Evolutionary conservation across 2,888 invertebrate genomes (phyloP).

Genomic region (Sipha maydis): DNA sequence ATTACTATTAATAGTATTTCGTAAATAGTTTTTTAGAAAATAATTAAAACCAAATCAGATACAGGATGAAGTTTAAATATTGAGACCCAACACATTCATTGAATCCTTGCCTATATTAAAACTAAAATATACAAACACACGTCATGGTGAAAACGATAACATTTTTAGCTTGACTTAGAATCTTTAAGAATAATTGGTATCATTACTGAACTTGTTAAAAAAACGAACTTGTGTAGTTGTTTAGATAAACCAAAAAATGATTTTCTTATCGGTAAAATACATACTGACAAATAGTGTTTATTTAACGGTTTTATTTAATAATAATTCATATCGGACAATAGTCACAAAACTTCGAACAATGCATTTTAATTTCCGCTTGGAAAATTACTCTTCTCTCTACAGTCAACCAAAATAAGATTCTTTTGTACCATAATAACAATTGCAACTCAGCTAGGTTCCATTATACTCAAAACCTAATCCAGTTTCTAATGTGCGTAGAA

Average conservation of each 20-base stretch:
- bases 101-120: background rate
- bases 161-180: too few relatives aligned
- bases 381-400: background rate
- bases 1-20: background rate
- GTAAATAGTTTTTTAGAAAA: background rate
- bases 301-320: conserved; percentile 1
- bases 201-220: too few relatives aligned
- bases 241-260: background rate
- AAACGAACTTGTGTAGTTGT: too few relatives aligned
- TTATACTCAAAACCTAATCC: background rate
- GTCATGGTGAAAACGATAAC: too few relatives aligned
- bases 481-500: background rate
- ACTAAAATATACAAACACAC: too few relatives aligned
- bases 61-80: background rate
- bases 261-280: background rate
- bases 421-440: background rate
- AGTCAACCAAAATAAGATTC: background rate
- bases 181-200: too few relatives aligned
- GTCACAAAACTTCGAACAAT: background rate
- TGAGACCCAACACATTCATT: background rate
- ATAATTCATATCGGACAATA: background rate
- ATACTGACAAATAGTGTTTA: background rate
- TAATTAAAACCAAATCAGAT: background rate
- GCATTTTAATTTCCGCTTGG: background rate
- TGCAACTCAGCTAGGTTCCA: background rate